These are phyloP conservation scores for Trypoxylon attenuatum DNA, from an alignment of 2,888 invertebrate genomes.

Conservation along the genomic window DNA sequence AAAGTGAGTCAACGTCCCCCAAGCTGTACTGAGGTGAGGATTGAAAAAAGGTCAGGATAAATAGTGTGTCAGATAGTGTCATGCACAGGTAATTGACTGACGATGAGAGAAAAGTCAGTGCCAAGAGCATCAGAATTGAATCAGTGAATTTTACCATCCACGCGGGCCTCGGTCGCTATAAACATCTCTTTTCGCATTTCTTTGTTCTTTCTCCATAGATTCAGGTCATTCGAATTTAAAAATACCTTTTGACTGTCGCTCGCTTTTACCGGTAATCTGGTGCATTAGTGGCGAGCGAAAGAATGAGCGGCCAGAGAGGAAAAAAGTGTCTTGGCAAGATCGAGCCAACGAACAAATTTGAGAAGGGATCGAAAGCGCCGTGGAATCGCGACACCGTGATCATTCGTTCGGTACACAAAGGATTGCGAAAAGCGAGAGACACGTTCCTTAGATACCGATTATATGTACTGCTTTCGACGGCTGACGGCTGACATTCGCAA, in stretches of 20 bases:
- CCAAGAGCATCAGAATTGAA: not conserved
- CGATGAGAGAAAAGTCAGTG: not conserved
- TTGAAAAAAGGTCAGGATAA: no score
- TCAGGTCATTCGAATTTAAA: constrained; percentile 27
- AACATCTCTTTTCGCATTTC: not conserved
- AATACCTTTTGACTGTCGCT: constrained; percentile 23
- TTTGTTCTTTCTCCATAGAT: constrained; percentile 4
- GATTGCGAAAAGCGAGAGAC: constrained; percentile 43
- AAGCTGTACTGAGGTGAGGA: no score
- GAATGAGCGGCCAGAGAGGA: no score
- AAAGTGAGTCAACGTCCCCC: no score
- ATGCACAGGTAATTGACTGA: not conserved
- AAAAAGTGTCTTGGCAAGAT: no score
- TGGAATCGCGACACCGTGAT: constrained; percentile 32
- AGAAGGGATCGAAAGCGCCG: constrained; percentile 17
- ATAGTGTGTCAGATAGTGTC: not conserved
- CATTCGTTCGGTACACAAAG: constrained; percentile 34
- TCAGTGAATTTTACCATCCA: not conserved
- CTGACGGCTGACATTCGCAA: constrained; percentile 54
- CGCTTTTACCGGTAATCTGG: constrained; percentile 26
- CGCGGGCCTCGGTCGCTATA: not conserved
- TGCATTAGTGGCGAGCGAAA: constrained; percentile 14
- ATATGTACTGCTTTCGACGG: no score
- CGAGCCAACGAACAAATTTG: no score
- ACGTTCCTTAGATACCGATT: constrained; percentile 40